Evolutionary conservation across 2,113 vertebrate species (phyloP).

Genomic region (Ellobius talpinus): DNA sequence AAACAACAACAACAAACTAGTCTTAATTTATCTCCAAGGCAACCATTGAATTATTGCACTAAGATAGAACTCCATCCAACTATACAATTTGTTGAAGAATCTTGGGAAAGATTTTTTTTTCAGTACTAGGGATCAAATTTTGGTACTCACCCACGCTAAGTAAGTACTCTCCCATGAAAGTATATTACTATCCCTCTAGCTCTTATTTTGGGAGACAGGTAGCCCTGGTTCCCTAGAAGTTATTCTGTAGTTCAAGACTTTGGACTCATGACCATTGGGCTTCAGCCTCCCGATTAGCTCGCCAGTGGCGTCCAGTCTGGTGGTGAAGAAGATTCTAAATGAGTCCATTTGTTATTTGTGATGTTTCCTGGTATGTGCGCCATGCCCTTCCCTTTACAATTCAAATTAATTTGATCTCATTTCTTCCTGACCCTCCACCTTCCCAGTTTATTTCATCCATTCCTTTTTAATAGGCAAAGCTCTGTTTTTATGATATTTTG

Average conservation of each 20-base stretch:
- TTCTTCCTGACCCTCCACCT: neutral
- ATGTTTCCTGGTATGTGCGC: constrained; percentile 51
- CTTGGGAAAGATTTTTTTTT: neutral
- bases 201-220: neutral
- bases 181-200: neutral
- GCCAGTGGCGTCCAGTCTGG: neutral
- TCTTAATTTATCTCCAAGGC: neutral
- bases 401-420: constrained; percentile 46
- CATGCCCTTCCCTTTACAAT: neutral
- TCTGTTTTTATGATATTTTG: neutral
- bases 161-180: neutral
- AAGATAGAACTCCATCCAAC: constrained; percentile 32
- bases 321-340: constrained; percentile 22
- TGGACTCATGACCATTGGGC: neutral
- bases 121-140: neutral
- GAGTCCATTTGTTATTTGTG: constrained; percentile 1
- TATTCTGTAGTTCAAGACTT: neutral
- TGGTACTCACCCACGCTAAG: neutral
- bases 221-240: neutral
- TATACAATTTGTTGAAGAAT: constrained; percentile 25
- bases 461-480: neutral
- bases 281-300: neutral
- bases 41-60: constrained; percentile 35
- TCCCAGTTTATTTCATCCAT: constrained; percentile 6
- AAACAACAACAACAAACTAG: constrained; percentile 13